Percentiles rank a stretch among this genome's conserved stretches.
These are phyloP conservation scores for Hypotaenidia okinawae DNA, from an alignment of 2,797 vertebrate genomes.

Conservation along the genomic window DNA sequence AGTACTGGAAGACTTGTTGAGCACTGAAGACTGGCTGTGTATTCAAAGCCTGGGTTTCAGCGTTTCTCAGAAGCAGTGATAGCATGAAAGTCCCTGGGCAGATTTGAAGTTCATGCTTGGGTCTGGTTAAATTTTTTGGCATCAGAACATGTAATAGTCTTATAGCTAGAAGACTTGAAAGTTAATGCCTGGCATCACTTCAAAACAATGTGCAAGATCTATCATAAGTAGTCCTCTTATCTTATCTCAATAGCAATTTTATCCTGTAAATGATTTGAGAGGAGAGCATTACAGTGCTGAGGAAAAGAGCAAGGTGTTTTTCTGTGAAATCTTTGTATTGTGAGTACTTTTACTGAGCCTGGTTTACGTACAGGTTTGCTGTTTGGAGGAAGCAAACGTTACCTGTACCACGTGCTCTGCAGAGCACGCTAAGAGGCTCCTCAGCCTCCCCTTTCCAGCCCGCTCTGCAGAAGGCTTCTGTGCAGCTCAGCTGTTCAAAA, in stretches of 20 bases:
- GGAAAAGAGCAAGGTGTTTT: slow-evolving; percentile 11
- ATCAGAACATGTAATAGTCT: slow-evolving; percentile 53
- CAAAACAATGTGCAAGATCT: slow-evolving; percentile 68
- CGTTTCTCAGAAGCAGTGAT: slow-evolving; percentile 41
- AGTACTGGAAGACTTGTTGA: background rate
- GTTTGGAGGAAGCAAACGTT: background rate
- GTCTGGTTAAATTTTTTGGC: slow-evolving; percentile 69
- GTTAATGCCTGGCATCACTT: slow-evolving; percentile 64
- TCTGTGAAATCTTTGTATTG: slow-evolving; percentile 9
- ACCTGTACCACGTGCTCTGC: background rate
- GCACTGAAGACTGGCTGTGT: background rate
- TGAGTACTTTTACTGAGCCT: background rate
- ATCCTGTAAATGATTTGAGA: slow-evolving; percentile 71
- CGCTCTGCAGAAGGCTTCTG: background rate
- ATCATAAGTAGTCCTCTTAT: slow-evolving; percentile 70
- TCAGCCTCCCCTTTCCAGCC: background rate
- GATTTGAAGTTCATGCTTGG: slow-evolving; percentile 60
- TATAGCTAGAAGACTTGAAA: slow-evolving; percentile 56
- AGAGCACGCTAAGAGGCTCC: fast-evolving
- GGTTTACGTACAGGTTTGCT: background rate
- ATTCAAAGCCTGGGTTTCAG: slow-evolving; percentile 47
- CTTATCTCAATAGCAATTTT: slow-evolving; percentile 73
- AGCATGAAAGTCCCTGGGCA: slow-evolving; percentile 42
- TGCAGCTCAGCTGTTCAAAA: background rate
- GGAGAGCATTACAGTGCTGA: slow-evolving; percentile 22